Percentiles rank a stretch among this genome's conserved stretches.
Evolutionary conservation across 2,797 vertebrate species (phyloP).

Genomic region (Etheostoma nigrum): DNA sequence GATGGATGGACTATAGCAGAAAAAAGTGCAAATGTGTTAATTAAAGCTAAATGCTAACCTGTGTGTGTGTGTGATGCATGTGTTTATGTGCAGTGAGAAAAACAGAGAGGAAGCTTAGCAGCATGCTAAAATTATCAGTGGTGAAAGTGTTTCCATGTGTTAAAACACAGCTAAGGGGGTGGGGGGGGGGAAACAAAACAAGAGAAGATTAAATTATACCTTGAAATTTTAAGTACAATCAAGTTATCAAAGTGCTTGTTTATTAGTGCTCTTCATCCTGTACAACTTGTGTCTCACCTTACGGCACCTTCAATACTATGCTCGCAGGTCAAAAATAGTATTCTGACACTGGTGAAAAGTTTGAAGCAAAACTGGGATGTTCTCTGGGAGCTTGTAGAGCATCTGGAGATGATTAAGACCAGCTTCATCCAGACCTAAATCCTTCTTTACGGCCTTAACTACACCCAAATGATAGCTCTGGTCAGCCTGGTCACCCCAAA

Average conservation of each 20-base stretch:
- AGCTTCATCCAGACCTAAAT: slow-evolving; percentile 54
- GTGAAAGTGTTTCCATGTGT: slow-evolving; percentile 81
- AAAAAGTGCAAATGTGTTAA: slow-evolving; percentile 12
- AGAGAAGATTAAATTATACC: slow-evolving; percentile 69
- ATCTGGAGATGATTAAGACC: slow-evolving; percentile 79
- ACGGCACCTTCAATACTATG: slow-evolving; percentile 10
- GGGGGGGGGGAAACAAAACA: slow-evolving; percentile 25
- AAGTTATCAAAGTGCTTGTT: slow-evolving; percentile 30
- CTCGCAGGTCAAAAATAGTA: slow-evolving; percentile 24
- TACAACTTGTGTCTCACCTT: slow-evolving; percentile 9
- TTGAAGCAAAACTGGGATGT: slow-evolving; percentile 42
- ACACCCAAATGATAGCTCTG: slow-evolving; percentile 66
- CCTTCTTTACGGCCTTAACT: slow-evolving; percentile 50
- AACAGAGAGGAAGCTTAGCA: slow-evolving; percentile 46
- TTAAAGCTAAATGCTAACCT: slow-evolving; percentile 8
- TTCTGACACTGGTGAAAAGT: slow-evolving; percentile 36
- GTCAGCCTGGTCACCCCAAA: slow-evolving; percentile 61
- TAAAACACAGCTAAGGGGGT: slow-evolving; percentile 52
- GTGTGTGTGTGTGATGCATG: slow-evolving; percentile 4
- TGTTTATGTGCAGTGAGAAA: slow-evolving; percentile 26
- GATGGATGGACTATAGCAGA: slow-evolving; percentile 11
- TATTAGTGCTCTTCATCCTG: slow-evolving; percentile 33
- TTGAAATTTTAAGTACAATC: slow-evolving; percentile 25
- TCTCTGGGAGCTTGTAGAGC: slow-evolving; percentile 61
- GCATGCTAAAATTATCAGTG: slow-evolving; percentile 74